phyloP scores from a whole-genome alignment of 2,888 invertebrate genomes.

The Tetrapedia diversipes region DNA sequence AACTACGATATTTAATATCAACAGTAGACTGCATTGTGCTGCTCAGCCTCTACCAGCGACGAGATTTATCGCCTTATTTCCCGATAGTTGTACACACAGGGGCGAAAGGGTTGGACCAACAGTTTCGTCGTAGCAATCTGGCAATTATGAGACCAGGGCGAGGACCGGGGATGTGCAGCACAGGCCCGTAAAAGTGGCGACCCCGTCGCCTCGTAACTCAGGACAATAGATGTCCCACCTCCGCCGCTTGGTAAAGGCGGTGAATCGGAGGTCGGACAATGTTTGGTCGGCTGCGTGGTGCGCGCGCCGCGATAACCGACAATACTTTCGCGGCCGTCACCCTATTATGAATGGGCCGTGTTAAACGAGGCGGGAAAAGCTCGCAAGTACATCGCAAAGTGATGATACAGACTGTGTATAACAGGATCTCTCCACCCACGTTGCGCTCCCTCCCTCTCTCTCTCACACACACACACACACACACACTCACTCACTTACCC shows the following conservation, averaged over 20 bases:
- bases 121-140: slow-evolving; percentile 69
- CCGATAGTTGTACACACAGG: slow-evolving; percentile 55
- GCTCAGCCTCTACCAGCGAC: slow-evolving; percentile 1
- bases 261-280: slow-evolving; percentile 66
- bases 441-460: not conserved
- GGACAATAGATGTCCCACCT: slow-evolving; percentile 55
- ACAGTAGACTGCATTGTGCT: slow-evolving; percentile 22
- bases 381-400: slow-evolving; percentile 75
- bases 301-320: slow-evolving; percentile 64
- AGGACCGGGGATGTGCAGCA: slow-evolving; percentile 56
- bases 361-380: slow-evolving; percentile 77
- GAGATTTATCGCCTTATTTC: slow-evolving; percentile 63
- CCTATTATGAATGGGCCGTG: slow-evolving; percentile 73
- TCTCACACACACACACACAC: not conserved
- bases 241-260: slow-evolving; percentile 23
- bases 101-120: slow-evolving; percentile 6
- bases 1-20: slow-evolving; percentile 41
- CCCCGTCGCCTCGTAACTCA: slow-evolving; percentile 54
- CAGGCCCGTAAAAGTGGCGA: slow-evolving; percentile 37
- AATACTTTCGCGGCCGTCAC: slow-evolving; percentile 70
- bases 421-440: slow-evolving; percentile 58
- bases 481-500: not conserved
- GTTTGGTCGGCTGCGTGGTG: slow-evolving; percentile 59
- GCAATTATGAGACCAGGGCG: slow-evolving; percentile 64
- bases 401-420: slow-evolving; percentile 72